Conservation (phyloP, 1,140 invertebrate genomes). For the Harlomillsia oculata region DNA sequence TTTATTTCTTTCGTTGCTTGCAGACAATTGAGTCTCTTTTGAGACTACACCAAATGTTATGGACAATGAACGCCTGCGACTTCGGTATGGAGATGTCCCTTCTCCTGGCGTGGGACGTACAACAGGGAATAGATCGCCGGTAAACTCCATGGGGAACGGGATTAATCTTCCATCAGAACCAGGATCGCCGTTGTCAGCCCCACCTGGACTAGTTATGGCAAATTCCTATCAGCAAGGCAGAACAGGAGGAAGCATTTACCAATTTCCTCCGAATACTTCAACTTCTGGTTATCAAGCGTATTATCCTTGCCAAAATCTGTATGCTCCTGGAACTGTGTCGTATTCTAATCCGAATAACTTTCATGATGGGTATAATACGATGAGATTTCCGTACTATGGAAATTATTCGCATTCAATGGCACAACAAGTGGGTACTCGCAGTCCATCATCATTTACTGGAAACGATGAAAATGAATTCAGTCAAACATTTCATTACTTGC, state of each 20-base stretch:
- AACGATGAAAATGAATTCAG: background rate
- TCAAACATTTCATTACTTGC: too few species aligned
- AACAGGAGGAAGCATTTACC: background rate
- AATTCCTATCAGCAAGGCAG: background rate
- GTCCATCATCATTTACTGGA: background rate
- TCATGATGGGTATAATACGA: too few species aligned
- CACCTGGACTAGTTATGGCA: slow-evolving; percentile 6
- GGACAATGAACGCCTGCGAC: slow-evolving; percentile 18
- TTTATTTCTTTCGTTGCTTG: background rate
- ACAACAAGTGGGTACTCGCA: background rate
- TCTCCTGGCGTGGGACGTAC: background rate
- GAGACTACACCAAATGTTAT: slow-evolving; percentile 11
- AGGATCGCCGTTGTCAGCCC: slow-evolving; percentile 9
- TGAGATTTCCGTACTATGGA: slow-evolving; percentile 8
- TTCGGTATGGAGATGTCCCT: slow-evolving; percentile 14
- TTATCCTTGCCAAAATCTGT: slow-evolving; percentile 2
- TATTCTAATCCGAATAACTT: too few species aligned
- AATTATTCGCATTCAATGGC: background rate
- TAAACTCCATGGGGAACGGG: background rate
- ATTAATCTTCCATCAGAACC: background rate
- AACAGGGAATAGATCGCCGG: background rate
- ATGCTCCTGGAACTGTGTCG: background rate
- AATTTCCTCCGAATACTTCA: slow-evolving; percentile 10
- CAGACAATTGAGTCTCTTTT: background rate
- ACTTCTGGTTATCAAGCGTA: slow-evolving; percentile 13